A percentile compares a stretch with the other conserved stretches of the same genome.
phyloP scores from a whole-genome alignment of 2,797 vertebrate genomes.

The Megaceryle alcyon region DNA sequence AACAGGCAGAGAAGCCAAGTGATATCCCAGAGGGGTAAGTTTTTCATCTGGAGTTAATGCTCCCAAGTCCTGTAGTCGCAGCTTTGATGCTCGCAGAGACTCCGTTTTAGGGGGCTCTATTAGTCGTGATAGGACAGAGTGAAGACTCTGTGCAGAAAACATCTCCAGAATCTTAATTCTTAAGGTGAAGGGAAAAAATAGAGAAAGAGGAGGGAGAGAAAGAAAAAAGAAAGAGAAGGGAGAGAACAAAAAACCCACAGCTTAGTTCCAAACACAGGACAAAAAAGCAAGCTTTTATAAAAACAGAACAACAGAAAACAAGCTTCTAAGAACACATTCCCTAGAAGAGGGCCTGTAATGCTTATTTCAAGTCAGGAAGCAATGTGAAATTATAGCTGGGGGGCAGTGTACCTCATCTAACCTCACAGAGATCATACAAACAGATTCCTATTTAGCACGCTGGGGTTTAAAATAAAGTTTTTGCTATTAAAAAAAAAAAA shows the following conservation, averaged over 20 bases:
- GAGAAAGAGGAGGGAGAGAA: too few species aligned
- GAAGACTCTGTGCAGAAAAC: conserved; percentile 86
- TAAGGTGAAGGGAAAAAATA: not conserved
- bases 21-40: conserved; percentile 95
- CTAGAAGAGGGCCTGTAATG: not conserved
- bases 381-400: not conserved
- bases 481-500: not conserved
- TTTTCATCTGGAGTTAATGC: conserved; percentile 89
- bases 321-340: not conserved
- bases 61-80: conserved; percentile 90
- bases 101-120: conserved; percentile 88
- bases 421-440: not conserved
- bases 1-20: conserved; percentile 95
- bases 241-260: too few species aligned
- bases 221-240: too few species aligned
- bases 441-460: not conserved
- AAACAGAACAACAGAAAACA: not conserved
- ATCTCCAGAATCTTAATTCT: conserved; percentile 97
- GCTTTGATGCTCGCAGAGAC: conserved; percentile 87
- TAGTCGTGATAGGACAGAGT: conserved; percentile 89
- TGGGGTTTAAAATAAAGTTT: not conserved
- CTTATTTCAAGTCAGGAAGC: not conserved
- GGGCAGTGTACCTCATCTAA: not conserved
- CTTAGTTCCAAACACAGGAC: not conserved
- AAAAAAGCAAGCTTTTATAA: not conserved